Evolutionary conservation across 2,888 invertebrate species (phyloP).

Genomic region (Merodon equestris): DNA sequence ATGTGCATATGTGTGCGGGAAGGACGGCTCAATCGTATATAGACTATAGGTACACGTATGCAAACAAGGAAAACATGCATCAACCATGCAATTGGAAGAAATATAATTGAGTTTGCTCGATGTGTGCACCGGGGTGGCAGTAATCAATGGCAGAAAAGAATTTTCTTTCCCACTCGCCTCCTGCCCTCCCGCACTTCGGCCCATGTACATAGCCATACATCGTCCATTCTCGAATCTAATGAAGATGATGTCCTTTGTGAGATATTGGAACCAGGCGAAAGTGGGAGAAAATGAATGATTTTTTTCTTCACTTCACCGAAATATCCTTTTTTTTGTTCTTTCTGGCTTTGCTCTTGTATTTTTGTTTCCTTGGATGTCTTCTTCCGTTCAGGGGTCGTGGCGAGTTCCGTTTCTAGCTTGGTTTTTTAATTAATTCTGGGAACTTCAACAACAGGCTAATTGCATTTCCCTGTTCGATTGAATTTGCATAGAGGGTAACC

Average conservation of each 20-base stretch:
- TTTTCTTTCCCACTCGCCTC: slow-evolving; percentile 25
- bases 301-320: slow-evolving; percentile 34
- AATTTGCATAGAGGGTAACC: slow-evolving; percentile 66
- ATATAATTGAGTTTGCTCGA: slow-evolving; percentile 68
- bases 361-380: neutral
- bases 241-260: slow-evolving; percentile 66
- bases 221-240: slow-evolving; percentile 17
- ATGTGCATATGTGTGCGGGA: slow-evolving; percentile 21
- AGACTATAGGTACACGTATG: slow-evolving; percentile 27
- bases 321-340: slow-evolving; percentile 37
- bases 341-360: too few species aligned
- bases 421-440: slow-evolving; percentile 69
- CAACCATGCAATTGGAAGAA: slow-evolving; percentile 68
- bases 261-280: slow-evolving; percentile 55
- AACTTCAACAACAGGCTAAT: slow-evolving; percentile 70
- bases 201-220: neutral
- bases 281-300: slow-evolving; percentile 19
- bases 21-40: too few species aligned
- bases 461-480: slow-evolving; percentile 70
- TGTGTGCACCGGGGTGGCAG: slow-evolving; percentile 63
- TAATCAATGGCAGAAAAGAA: slow-evolving; percentile 66
- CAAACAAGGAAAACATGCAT: slow-evolving; percentile 67
- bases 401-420: slow-evolving; percentile 51
- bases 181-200: neutral
- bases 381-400: slow-evolving; percentile 36